Evolutionary conservation across 2,888 invertebrate species (phyloP), one percentile per base, ranked within the genome.

Genomic region (Philonicus albiceps): DNA sequence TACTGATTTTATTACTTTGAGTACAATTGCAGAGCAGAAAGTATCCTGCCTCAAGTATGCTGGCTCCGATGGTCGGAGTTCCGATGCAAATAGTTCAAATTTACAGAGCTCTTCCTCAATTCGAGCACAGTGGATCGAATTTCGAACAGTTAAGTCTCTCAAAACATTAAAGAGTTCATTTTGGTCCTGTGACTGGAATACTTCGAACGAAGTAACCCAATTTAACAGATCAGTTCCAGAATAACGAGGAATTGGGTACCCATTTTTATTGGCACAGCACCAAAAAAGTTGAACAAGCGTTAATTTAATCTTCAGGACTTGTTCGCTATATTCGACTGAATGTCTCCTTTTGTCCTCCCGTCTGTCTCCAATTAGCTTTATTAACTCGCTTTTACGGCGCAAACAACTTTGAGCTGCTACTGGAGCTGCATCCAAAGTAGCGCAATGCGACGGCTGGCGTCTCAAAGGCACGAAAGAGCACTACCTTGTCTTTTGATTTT

Each of bases 341-440:
- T 76, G 34, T 76, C 22, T 0, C 11, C 37, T 40, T 76, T 76
- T 76, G 40, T 76, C 37, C 75, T 37, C 76, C 37, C 34, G 76
- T 8, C 40, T 40, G 7, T 76, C 76, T 76, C 76, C 76, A 76
- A 76, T 76, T 76, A 76, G 76, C 76, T 76, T 76, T 76, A 76
- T 76, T 76, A 76, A 40, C 76, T 76, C 76, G 22, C 16, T 76
- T 76, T 76, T 22, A 76, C 22, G 22, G 76, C 19, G 22, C 76
- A 76, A 34, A 76, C 37, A 40, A 19, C 37, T 37, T 76, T 37
- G 34, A 76, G 76, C 40, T 37, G 22, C 64, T 11, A 22, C 27
- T 64, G n/a, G 13, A 43, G 34, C 30, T 37, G 76, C 76, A 76
- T 40, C 40, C 22, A n/a, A n/a, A 76, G 34, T 40, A 76, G 34